These are phyloP conservation scores for Pterophyllum scalare DNA, from an alignment of 2,113 vertebrate species.

Conservation along the genomic window DNA sequence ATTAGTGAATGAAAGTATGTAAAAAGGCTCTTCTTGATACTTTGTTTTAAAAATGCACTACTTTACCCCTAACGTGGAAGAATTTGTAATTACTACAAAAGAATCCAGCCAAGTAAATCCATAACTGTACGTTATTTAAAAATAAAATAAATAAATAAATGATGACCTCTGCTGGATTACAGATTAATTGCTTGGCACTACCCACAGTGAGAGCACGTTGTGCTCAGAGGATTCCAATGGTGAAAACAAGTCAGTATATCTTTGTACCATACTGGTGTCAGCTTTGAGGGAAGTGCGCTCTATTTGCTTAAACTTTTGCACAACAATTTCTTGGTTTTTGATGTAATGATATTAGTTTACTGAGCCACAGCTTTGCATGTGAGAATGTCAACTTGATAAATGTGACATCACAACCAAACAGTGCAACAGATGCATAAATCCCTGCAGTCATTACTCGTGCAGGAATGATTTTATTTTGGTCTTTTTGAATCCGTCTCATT, in stretches of 20 bases:
- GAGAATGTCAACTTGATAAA: neutral
- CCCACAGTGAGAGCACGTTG: neutral
- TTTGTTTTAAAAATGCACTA: neutral
- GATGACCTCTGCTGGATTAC: constrained; percentile 7
- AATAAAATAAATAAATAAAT: neutral
- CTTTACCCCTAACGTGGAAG: neutral
- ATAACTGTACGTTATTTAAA: constrained; percentile 11
- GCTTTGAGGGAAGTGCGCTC: neutral
- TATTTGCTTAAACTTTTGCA: neutral
- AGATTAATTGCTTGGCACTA: constrained; percentile 31
- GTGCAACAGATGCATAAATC: neutral
- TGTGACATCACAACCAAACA: constrained; percentile 10
- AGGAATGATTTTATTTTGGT: neutral
- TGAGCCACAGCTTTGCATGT: neutral
- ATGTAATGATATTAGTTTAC: neutral
- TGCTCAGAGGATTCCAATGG: neutral
- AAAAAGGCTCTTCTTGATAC: neutral
- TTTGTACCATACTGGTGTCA: neutral
- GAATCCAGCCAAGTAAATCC: neutral
- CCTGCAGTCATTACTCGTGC: neutral
- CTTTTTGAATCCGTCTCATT: neutral
- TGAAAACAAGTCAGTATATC: neutral
- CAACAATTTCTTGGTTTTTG: neutral
- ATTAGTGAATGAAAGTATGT: neutral
- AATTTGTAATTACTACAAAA: neutral